Conservation (phyloP, 2,113 vertebrate genomes). For the Paratilapia polleni region DNA sequence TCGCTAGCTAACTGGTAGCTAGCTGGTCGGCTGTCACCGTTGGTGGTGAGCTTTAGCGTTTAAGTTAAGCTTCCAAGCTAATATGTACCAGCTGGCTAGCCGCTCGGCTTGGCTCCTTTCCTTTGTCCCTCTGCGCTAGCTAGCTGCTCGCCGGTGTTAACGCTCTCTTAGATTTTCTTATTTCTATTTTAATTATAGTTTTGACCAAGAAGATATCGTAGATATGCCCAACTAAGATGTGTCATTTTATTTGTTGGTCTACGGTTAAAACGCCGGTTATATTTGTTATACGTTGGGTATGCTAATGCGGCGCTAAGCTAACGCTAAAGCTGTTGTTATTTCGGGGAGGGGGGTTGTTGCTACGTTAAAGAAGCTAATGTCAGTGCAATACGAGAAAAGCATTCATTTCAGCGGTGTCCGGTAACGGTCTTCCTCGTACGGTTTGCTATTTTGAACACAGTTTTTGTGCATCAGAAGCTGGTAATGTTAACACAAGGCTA, state of each 20-base stretch:
- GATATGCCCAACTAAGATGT: not conserved
- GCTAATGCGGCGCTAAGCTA: slow-evolving; percentile 48
- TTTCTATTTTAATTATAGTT: not conserved
- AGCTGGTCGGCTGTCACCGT: slow-evolving; percentile 23
- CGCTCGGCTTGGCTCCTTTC: slow-evolving; percentile 66
- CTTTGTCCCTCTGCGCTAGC: slow-evolving; percentile 74
- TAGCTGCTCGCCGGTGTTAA: not conserved
- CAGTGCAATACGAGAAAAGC: slow-evolving; percentile 7
- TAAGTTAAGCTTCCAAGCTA: slow-evolving; percentile 44
- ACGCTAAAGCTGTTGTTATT: slow-evolving; percentile 15
- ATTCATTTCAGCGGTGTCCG: not conserved
- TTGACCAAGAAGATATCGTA: not conserved
- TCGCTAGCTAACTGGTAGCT: slow-evolving; percentile 30
- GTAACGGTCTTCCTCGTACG: not conserved
- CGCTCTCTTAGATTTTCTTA: not conserved
- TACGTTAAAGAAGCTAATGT: slow-evolving; percentile 28
- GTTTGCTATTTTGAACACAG: slow-evolving; percentile 2
- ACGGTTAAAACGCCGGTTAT: not conserved
- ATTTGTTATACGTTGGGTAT: slow-evolving; percentile 11
- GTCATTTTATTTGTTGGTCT: not conserved
- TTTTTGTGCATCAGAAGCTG: not conserved
- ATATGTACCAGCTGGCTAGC: slow-evolving; percentile 59
- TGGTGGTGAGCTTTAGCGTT: slow-evolving; percentile 36
- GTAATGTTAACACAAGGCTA: not conserved
- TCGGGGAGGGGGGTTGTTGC: slow-evolving; percentile 27